Base-by-base conservation (phyloP, 2,888 invertebrate species). In the Mimachlamys varia region DNA sequence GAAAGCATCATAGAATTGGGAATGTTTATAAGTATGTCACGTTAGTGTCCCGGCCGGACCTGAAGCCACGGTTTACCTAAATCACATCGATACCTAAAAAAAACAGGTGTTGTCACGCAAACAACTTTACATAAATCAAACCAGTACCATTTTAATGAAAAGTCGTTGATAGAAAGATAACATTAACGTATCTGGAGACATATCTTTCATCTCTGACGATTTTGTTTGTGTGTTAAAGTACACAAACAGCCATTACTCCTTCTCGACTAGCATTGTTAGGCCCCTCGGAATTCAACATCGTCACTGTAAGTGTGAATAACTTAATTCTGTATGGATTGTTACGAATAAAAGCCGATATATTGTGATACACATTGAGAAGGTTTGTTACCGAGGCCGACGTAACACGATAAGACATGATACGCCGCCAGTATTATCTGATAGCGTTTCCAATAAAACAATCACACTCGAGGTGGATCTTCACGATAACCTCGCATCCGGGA, bases 71-170 rank as follows among this genome's bases (percentile, higher is more conserved):
- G 33, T 33, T 76, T 76, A 33, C 33, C 76, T 76, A 27, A 33
- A 76, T 76, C 76, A 76, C 76, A 76, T 76, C 33, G 22, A 27
- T 76, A 33, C 12, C 7, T 76, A 76, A 76, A 44, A 76, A 76
- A 44, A 76, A 76, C 76, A 76, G 76, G 76, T 76, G 76, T 33
- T 76, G 76, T 76, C 76, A 76, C 76, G 76, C 76, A 76, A 76
- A 10, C 76, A 10, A 76, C 33, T 76, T 33, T 76, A 76, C 76
- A 76, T 76, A 76, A 76, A 76, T 76, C 76, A 76, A 62, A 22
- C 76, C 2, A 22, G 76, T 76, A 76, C 76, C 33, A 76, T 27
- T 76, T 76, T 76, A 76, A 76, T 76, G 76, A 76, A 76, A 76
- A 76, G 33, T 76, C 76, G 27, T 76, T 27, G 76, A 76, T 76